Conservation (phyloP, 1,140 invertebrate species). For the Drosophila nikananu region DNA sequence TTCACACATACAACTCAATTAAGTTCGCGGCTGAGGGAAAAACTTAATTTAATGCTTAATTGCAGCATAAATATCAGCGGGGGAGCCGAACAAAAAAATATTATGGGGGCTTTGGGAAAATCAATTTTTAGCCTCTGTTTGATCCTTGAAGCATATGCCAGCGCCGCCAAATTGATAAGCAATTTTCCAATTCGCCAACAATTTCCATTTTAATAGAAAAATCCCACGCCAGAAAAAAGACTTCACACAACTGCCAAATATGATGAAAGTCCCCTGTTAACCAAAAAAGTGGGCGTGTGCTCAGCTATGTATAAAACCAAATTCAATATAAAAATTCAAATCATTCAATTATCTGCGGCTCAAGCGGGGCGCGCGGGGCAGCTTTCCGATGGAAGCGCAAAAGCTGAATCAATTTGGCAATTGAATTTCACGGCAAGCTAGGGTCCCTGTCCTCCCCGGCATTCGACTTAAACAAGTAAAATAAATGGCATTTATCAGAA, state of each 20-base stretch:
- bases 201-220: constrained; percentile 83
- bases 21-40: constrained; percentile 61
- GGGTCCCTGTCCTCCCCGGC: neutral
- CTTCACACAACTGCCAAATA: constrained; percentile 61
- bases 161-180: constrained; percentile 74
- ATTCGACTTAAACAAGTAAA: constrained; percentile 77
- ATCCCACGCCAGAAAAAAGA: constrained; percentile 58
- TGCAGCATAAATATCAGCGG: constrained; percentile 47
- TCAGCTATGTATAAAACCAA: constrained; percentile 59
- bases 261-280: constrained; percentile 41
- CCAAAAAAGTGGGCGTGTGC: constrained; percentile 38
- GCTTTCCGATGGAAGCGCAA: constrained; percentile 28
- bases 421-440: constrained; percentile 72
- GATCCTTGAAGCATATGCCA: constrained; percentile 75
- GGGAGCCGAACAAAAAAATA: neutral
- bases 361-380: constrained; percentile 16
- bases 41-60: constrained; percentile 80
- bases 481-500: constrained; percentile 80
- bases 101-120: constrained; percentile 3
- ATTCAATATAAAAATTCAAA: constrained; percentile 84
- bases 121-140: constrained; percentile 60
- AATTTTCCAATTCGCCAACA: constrained; percentile 83
- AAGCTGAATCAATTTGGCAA: constrained; percentile 82
- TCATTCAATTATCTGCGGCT: constrained; percentile 83
- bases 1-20: constrained; percentile 68